These are phyloP conservation scores for Lithobates sylvaticus DNA, from an alignment of 2,797 vertebrate genomes.

Conservation along the genomic window DNA sequence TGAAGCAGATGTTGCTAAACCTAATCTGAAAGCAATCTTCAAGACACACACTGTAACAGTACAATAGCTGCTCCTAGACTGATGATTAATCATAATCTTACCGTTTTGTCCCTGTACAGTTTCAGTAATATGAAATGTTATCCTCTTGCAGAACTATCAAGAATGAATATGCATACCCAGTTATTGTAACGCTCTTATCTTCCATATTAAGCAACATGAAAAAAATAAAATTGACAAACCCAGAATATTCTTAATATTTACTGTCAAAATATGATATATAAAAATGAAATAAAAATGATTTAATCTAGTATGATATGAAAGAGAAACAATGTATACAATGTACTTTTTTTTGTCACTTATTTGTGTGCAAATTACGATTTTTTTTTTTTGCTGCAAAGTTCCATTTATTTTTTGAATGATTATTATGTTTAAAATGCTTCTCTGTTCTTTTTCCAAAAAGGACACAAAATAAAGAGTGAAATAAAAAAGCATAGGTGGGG, in stretches of 20 bases:
- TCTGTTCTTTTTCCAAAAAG: background rate
- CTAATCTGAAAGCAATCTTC: conserved; percentile 52
- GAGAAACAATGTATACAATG: background rate
- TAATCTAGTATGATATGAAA: background rate
- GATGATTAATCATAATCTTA: conserved; percentile 42
- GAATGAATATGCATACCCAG: conserved; percentile 13
- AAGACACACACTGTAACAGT: background rate
- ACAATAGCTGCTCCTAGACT: conserved; percentile 13
- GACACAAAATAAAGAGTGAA: background rate
- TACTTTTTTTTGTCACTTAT: background rate
- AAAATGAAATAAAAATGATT: background rate
- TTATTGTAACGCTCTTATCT: conserved; percentile 11
- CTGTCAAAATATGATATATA: background rate
- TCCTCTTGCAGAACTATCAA: background rate
- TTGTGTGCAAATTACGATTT: background rate
- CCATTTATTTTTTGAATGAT: background rate
- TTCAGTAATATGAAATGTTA: conserved; percentile 32
- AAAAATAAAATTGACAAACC: background rate
- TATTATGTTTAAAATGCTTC: too few species aligned
- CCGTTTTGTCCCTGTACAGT: conserved; percentile 22
- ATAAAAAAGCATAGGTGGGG: conserved; percentile 27
- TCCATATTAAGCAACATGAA: conserved; percentile 15
- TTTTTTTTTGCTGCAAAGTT: background rate
- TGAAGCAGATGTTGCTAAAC: conserved; percentile 36
- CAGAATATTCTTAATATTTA: background rate